Evolutionary conservation across 23 tunicate species (phyloP), one percentile per base, ranked within the genome.

Genomic region (Diplosoma virens): DNA sequence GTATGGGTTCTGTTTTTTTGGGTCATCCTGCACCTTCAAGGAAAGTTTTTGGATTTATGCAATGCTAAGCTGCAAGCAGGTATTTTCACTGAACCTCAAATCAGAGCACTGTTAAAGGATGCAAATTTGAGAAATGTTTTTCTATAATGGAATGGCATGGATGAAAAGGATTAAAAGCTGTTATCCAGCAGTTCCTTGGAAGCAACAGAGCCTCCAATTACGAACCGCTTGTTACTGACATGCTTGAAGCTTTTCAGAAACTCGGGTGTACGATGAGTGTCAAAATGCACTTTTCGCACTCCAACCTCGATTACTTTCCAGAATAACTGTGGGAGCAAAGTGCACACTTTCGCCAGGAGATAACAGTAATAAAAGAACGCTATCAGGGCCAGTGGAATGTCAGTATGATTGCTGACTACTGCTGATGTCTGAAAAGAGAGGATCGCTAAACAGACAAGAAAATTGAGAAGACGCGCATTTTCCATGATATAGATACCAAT

Each of bases 331-430:
- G 29, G 35, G 36, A 65, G 20, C 71, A 65, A 65, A n/a, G 75
- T 68, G 75, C 35, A 36, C 54, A 54, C 23, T 68, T 68, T 54
- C 67, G 29, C 65, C 79, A 74, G 67, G 67, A 74, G 64, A 52
- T 74, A 74, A 52, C 37, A 16, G 79, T 54, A 67, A 74, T 74
- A 20, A 67, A 53, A 21, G 79, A 54, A 54, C 79, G 79, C 37
- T 74, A 68, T 68, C 55, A 36, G 75, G 75, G 54, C 25, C 75
- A 68, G 27, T 68, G 75, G 75, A 68, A 68, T 68, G 75, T 54
- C 67, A 74, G 37, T 22, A 74, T 74, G 67, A 54, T 54, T 53
- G 79, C 37, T 29, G 22, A 68, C 75, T 68, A 68, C 75, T 68
- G 75, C 55, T 68, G 75, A 54, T 74, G 64, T 53, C 66, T 74